phyloP scores from a whole-genome alignment of 2,113 vertebrate genomes.

The Azemiops feae region DNA sequence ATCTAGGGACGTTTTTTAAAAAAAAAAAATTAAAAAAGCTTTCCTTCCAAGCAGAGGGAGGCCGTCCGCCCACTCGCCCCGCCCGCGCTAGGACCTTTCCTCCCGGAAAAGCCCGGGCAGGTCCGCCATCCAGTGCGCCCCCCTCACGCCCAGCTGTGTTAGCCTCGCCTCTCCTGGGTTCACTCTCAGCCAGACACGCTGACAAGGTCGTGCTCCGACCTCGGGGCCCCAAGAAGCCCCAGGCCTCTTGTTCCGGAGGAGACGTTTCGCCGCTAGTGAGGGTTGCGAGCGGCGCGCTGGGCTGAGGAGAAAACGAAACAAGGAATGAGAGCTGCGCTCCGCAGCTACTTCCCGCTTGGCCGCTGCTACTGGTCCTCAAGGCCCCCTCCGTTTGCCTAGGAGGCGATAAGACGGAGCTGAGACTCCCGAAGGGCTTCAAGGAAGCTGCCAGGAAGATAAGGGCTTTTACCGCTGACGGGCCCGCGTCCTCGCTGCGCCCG shows the following conservation, averaged over 20 bases:
- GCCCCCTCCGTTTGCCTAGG: constrained; percentile 67
- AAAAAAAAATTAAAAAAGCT: not conserved
- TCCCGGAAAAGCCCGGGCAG: not conserved
- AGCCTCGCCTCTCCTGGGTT: constrained; percentile 1
- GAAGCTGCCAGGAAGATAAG: constrained; percentile 36
- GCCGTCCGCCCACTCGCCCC: not conserved
- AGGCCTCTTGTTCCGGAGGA: not conserved
- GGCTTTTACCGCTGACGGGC: not conserved
- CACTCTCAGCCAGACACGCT: not conserved
- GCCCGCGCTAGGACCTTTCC: not conserved
- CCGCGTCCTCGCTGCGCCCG: not conserved
- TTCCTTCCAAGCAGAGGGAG: not conserved
- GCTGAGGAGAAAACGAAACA: not conserved
- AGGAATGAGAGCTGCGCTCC: constrained; percentile 42
- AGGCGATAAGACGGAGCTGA: constrained; percentile 60
- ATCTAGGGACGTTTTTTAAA: not conserved
- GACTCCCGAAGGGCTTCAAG: constrained; percentile 58
- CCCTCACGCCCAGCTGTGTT: not conserved
- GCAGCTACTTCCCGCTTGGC: constrained; percentile 67
- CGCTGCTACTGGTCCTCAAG: constrained; percentile 59
- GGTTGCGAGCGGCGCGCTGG: constrained; percentile 1
- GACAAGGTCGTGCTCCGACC: not conserved
- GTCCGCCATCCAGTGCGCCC: not conserved
- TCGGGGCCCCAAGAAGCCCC: not conserved
- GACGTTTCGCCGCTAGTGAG: constrained; percentile 42